These are phyloP conservation scores for Drosophila bocki DNA, from an alignment of 1,140 invertebrate genomes.

Conservation along the genomic window DNA sequence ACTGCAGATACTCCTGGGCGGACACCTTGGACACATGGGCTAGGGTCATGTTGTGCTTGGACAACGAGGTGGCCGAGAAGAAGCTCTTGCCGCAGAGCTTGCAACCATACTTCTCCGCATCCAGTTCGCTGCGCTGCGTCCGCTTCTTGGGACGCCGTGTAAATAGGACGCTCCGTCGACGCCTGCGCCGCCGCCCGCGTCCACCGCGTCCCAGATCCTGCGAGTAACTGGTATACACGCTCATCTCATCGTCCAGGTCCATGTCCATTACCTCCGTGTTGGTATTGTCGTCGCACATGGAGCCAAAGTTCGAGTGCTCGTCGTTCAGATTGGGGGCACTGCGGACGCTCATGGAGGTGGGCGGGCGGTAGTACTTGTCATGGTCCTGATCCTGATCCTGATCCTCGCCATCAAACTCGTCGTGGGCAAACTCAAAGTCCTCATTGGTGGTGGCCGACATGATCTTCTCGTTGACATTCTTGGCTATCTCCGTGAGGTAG, in stretches of 20 bases:
- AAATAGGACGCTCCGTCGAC: slow-evolving; percentile 69
- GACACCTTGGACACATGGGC: slow-evolving; percentile 86
- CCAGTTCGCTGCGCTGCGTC: slow-evolving; percentile 36
- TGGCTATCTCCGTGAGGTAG: slow-evolving; percentile 81
- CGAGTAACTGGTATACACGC: slow-evolving; percentile 82
- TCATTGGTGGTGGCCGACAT: slow-evolving; percentile 78
- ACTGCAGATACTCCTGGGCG: slow-evolving; percentile 85
- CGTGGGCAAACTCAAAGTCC: slow-evolving; percentile 79
- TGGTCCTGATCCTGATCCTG: slow-evolving; percentile 31
- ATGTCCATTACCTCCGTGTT: slow-evolving; percentile 84
- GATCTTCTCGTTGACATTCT: slow-evolving; percentile 84
- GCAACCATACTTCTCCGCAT: slow-evolving; percentile 74
- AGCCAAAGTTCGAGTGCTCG: slow-evolving; percentile 74
- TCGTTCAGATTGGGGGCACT: slow-evolving; percentile 81
- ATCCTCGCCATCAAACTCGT: slow-evolving; percentile 71
- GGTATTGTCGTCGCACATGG: slow-evolving; percentile 77
- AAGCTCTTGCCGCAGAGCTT: slow-evolving; percentile 86
- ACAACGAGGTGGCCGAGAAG: slow-evolving; percentile 84
- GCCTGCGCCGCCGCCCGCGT: slow-evolving; percentile 48
- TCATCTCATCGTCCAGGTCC: slow-evolving; percentile 83
- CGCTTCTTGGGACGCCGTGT: slow-evolving; percentile 74
- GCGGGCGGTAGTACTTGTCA: slow-evolving; percentile 70
- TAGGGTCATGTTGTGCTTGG: slow-evolving; percentile 86
- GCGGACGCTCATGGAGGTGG: slow-evolving; percentile 81
- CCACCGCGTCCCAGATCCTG: slow-evolving; percentile 70